Evolutionary conservation across 2,797 vertebrate species (phyloP).

Genomic region (Argya squamiceps): DNA sequence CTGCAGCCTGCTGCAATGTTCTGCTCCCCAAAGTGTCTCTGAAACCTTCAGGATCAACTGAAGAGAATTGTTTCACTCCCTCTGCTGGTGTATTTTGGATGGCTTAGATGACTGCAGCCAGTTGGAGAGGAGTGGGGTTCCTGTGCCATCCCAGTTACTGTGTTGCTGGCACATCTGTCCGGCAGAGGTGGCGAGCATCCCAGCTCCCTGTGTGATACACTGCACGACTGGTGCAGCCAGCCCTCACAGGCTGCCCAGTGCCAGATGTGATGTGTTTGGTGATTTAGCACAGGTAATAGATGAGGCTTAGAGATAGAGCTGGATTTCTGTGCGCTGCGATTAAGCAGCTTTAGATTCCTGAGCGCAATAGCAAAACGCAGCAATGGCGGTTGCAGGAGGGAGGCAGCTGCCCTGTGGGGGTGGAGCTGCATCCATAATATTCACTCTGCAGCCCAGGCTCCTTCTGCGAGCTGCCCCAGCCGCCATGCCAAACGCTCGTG

Average conservation of each 20-base stretch:
- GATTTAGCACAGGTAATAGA: background rate
- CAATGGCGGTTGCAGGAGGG: background rate
- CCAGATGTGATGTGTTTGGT: background rate
- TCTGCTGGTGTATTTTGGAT: slow-evolving; percentile 17
- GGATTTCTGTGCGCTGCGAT: background rate
- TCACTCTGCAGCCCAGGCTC: background rate
- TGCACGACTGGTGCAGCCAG: background rate
- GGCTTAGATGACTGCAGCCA: background rate
- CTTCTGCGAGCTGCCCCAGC: background rate
- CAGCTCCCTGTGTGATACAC: background rate
- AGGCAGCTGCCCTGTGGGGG: background rate
- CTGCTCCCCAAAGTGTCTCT: background rate
- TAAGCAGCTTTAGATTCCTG: slow-evolving; percentile 35
- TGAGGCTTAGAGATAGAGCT: background rate
- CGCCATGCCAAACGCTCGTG: accelerated
- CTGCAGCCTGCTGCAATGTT: background rate
- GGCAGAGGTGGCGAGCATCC: background rate
- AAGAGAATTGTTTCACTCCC: slow-evolving; percentile 7
- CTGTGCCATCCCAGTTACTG: background rate
- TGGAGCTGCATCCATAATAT: background rate
- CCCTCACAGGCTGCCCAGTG: background rate
- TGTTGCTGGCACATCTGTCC: background rate
- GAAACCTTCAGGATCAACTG: background rate
- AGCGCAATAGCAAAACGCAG: background rate
- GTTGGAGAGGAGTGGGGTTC: background rate